Evolutionary conservation across 1,140 invertebrate genomes (phyloP), one percentile per base, ranked within the genome.

Genomic region (Drosophila pachea): DNA sequence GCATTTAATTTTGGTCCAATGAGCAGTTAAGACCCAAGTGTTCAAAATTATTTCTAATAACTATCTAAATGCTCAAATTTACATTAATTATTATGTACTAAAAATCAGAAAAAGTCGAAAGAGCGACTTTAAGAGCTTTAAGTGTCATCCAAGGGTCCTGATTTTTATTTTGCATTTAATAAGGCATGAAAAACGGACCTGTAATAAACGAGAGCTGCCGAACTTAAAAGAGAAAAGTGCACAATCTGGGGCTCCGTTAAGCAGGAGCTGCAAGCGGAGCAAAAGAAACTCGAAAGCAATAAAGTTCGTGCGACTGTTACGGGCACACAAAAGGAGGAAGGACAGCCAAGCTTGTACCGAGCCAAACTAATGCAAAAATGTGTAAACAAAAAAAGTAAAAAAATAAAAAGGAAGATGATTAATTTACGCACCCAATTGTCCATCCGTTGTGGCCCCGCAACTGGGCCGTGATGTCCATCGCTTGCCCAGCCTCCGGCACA

Each of bases 401-500:
- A 78, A 64, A 83, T 22, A 22, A 22, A 22, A 22, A 22, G 22
- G 83, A 84, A 78, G 65, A 83, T 84, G 78, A 83, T 83, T 83
- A 83, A 83, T 83, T 83, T 69, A 66, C 78, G 78, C 78, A 63
- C 38, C 68, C 68, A 68, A 74, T 75, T 74, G 71, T 82, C 47
- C 63, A 74, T 73, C 59, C 61, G 67, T 50, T n/a, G n/a, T n/a
- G n/a, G n/a, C n/a, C n/a, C n/a, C n/a, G n/a, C n/a, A n/a, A n/a
- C 76, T 69, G 14, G 38, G 32, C 40, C 5, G 58, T 29, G 42
- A 16, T 48, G 47, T 50, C 58, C 67, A 56, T 84, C 83, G n/a
- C n/a, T n/a, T n/a, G n/a, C n/a, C n/a, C n/a, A n/a, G n/a, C n/a
- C n/a, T n/a, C n/a, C n/a, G n/a, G n/a, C n/a, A 68, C 76, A 68